These are phyloP conservation scores for Elymnias hypermnestra DNA, from an alignment of 1,140 invertebrate genomes.

Conservation along the genomic window DNA sequence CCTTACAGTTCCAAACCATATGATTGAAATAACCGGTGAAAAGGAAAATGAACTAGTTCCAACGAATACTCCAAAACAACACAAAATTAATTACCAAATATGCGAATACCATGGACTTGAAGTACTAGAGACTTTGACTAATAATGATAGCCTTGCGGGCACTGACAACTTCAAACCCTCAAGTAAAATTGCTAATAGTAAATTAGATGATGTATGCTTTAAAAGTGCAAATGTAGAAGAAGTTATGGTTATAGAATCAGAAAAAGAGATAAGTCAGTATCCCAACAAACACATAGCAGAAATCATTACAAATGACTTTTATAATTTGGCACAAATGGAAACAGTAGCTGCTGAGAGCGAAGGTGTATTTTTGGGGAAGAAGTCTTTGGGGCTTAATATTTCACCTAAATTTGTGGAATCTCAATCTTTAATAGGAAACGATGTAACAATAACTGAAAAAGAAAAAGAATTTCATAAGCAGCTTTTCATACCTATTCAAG, in stretches of 20 bases:
- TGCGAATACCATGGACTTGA: constrained; percentile 35
- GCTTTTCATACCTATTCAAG: constrained; percentile 19
- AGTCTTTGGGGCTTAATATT: constrained; percentile 19
- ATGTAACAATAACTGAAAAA: constrained; percentile 41
- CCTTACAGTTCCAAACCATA: constrained; percentile 41
- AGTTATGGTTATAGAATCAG: constrained; percentile 34
- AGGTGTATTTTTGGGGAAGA: constrained; percentile 22
- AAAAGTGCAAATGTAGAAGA: constrained; percentile 54
- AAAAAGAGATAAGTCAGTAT: constrained; percentile 32
- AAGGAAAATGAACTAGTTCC: constrained; percentile 35
- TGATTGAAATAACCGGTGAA: constrained; percentile 43
- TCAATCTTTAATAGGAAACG: constrained; percentile 45
- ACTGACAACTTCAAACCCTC: constrained; percentile 23
- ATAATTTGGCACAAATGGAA: constrained; percentile 48
- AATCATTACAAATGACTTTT: constrained; percentile 28
- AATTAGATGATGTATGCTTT: constrained; percentile 54
- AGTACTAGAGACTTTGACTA: constrained; percentile 46
- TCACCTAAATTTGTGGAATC: constrained; percentile 32
- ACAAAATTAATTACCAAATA: constrained; percentile 37
- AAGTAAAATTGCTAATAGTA: constrained; percentile 35
- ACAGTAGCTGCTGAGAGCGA: constrained; percentile 51
- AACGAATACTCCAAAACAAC: constrained; percentile 34
- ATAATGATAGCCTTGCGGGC: constrained; percentile 46
- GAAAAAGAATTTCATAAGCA: constrained; percentile 35
- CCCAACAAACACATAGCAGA: constrained; percentile 25